Evolutionary conservation across 2,888 invertebrate genomes (phyloP).

Genomic region (Meloe dianella): DNA sequence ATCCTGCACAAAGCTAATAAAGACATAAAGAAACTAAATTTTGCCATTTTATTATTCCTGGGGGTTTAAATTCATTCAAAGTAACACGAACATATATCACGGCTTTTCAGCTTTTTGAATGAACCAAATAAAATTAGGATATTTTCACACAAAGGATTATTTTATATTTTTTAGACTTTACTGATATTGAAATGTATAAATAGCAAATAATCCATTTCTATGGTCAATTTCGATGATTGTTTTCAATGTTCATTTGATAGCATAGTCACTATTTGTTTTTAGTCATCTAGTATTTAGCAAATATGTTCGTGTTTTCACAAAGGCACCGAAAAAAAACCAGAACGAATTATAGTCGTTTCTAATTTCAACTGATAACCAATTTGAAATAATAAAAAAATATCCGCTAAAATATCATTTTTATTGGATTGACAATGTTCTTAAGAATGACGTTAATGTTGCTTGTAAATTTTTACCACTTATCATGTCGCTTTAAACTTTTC

Average conservation of each 20-base stretch:
- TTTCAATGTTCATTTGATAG: neutral
- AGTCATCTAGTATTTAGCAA: neutral
- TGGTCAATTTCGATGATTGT: neutral
- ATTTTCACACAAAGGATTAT: slow-evolving; percentile 5
- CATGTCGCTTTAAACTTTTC: slow-evolving; percentile 23
- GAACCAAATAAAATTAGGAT: slow-evolving; percentile 9
- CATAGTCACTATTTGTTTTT: neutral
- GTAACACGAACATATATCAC: slow-evolving; percentile 6
- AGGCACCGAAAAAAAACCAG: no score
- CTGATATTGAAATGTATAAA: neutral
- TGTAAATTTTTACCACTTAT: slow-evolving; percentile 25
- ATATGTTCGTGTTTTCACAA: no score
- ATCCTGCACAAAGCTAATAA: slow-evolving; percentile 13
- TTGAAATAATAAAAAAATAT: neutral
- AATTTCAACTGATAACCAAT: neutral
- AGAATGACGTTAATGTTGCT: slow-evolving; percentile 11
- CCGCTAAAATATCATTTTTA: slow-evolving; percentile 6
- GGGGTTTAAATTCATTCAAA: slow-evolving; percentile 8
- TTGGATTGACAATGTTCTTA: slow-evolving; percentile 12
- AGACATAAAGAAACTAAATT: slow-evolving; percentile 9
- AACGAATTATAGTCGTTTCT: no score
- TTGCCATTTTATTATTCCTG: slow-evolving; percentile 8
- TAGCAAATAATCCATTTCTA: neutral
- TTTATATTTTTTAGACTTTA: neutral
- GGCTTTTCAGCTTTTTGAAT: slow-evolving; percentile 10